A percentile compares a stretch with the other conserved stretches of the same genome.
Conservation (phyloP, 2,888 invertebrate genomes). For the Agriopis marginaria region DNA sequence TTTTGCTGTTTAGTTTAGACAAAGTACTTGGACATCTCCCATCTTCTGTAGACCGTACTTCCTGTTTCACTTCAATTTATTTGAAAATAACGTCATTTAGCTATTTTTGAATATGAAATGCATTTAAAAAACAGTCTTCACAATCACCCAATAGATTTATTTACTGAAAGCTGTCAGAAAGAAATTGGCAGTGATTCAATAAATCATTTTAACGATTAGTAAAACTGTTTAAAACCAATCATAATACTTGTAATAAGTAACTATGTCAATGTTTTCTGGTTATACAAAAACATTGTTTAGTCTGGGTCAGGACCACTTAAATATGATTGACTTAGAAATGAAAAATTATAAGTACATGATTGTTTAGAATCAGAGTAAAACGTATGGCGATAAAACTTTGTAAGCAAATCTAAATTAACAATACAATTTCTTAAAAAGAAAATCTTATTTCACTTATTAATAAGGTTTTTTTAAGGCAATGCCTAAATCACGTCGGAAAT, state of each 20-base stretch:
- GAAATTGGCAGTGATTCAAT: constrained; percentile 65
- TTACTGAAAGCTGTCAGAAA: constrained; percentile 50
- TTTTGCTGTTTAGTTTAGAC: background rate
- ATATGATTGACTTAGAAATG: constrained; percentile 3
- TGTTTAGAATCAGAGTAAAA: constrained; percentile 5
- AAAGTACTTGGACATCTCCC: constrained; percentile 2
- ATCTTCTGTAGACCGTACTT: constrained; percentile 17
- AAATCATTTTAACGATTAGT: constrained; percentile 45
- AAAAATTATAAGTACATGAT: background rate
- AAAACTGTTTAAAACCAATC: constrained; percentile 19
- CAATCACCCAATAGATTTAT: constrained; percentile 51
- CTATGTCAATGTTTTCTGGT: background rate
- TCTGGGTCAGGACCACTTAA: constrained; percentile 16
- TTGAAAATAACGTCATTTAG: constrained; percentile 19
- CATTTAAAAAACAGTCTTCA: constrained; percentile 53
- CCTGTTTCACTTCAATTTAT: constrained; percentile 31
- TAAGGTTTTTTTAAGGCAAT: no score
- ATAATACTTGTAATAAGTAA: constrained; percentile 9
- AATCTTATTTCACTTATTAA: no score
- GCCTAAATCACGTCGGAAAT: no score
- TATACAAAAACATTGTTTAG: constrained; percentile 15
- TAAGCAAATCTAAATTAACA: no score
- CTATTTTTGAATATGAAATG: constrained; percentile 33
- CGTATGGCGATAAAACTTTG: no score
- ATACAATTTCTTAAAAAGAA: no score